Base-by-base conservation (phyloP, 2,888 invertebrate species). In the Nymphalis polychloros region DNA sequence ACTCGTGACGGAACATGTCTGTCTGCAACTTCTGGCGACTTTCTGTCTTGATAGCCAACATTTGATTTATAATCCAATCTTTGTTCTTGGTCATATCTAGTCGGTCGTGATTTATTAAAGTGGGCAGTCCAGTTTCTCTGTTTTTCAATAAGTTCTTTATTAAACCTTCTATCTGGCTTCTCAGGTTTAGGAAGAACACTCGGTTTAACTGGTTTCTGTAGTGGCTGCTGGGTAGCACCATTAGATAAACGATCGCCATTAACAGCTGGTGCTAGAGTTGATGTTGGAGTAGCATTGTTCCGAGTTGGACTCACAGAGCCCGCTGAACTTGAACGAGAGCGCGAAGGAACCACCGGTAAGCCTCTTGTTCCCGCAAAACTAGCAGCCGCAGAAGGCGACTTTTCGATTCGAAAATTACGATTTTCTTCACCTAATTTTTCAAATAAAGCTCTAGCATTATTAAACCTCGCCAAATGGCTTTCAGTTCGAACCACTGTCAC, bases 61-160 rank as follows among this genome's bases (percentile, higher is more conserved):
- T 84, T 73, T 79, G 86, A 84, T 82, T 84, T 88, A 73, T 86
- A 81, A 66, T 91, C 92, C 63, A 82, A 72, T 79, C 83, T 87
- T 63, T 78, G 75, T 72, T 92, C 91, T 67, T 80, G 77, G 70
- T 91, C 92, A 72, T 80, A 83, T 72, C 89, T 86, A 69, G 82
- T 73, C 59, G 95, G 93, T 75, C 96, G 94, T 63, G 96, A 94
- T 91, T 97, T 97, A 70, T 96, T 96, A 85, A 97, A 98, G 88
- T 97, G 97, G 71, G 97, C 96, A 46, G 97, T 97, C 97, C 97
- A 98, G 89, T 97, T 98, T 82, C 96, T 95, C 83, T 97, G 97
- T 80, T 97, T 97, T 87, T 97, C 97, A 76, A 97, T 97, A 66
- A 97, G 92, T 85, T 97, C 97, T 76, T 97, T 96, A 72, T 96